Base-by-base conservation (phyloP, 2,888 invertebrate genomes). In the Andrena hattorfiana region DNA sequence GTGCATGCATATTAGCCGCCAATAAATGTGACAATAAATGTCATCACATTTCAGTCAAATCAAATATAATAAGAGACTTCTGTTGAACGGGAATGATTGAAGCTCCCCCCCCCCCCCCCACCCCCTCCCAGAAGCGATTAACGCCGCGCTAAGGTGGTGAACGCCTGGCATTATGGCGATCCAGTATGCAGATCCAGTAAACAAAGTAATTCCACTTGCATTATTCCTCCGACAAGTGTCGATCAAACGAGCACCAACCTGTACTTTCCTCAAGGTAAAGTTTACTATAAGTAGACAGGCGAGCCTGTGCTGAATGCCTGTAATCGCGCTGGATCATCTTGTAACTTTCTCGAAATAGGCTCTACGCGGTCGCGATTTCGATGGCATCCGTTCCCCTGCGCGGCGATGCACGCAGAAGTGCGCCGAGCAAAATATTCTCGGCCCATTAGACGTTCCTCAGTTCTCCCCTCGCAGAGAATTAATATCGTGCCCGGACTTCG, bases 321-420 rank as follows among this genome's bases (percentile, higher is more conserved):
- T 68, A 68, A 66, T 72, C 60, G 59, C 42, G 78, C 49, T 72
- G 68, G 56, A 49, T 75, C 78, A 51, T 81, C 81, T 49, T 81
- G 72, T 72, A 78, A 73, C 78, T 81, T 81, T 81, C 81, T 81
- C 81, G 68, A 81, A 78, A 79, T 81, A 81, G 81, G 79, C 67
- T 77, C 71, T 48, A 79, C 77, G 78, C 66, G 80, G 77, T 68
- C 81, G 68, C 63, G 63, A 81, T 78, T 78, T 73, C 72, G 54
- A 78, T 79, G 81, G 79, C 62, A 81, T 68, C 30, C 56, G 66
- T 56, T 66, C 54, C 64, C 66, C 69, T 78, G 16, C n/a, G 42
- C 56, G 20, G 32, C 51, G 48, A 42, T 42, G 49, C n/a, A 42
- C 48, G 10, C 23, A 48, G 8, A 68, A 13, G 7, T 63, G 51